phyloP scores from a whole-genome alignment of 2,888 invertebrate genomes.

The Brachypterus glaber region DNA sequence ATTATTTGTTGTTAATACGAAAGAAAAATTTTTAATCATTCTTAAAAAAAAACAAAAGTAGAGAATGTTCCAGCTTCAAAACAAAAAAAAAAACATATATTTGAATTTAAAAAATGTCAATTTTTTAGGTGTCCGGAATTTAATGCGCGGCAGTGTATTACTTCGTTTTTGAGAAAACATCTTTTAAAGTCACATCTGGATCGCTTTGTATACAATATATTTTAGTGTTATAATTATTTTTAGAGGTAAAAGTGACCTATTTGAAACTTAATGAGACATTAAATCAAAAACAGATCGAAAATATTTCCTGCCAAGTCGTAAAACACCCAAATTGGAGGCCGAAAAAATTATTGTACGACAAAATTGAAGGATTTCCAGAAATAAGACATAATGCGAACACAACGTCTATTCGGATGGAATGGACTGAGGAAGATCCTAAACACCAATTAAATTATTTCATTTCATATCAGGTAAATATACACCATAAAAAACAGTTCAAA shows the following conservation, averaged over 20 bases:
- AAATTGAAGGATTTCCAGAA: constrained; percentile 28
- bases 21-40: too few species aligned
- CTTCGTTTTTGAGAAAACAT: too few species aligned
- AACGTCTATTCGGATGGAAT: constrained; percentile 27
- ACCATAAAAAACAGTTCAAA: too few species aligned
- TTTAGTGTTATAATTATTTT: constrained; percentile 16
- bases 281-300: constrained; percentile 17
- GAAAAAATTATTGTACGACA: constrained; percentile 22
- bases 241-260: constrained; percentile 30
- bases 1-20: too few species aligned
- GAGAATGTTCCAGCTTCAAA: too few species aligned
- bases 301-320: constrained; percentile 28
- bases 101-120: too few species aligned
- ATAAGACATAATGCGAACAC: constrained; percentile 19
- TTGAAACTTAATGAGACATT: constrained; percentile 18
- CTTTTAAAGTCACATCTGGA: too few species aligned
- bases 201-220: not conserved
- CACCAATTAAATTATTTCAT: constrained; percentile 29
- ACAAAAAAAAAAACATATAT: too few species aligned
- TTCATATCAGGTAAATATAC: constrained; percentile 26
- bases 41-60: too few species aligned
- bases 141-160: too few species aligned
- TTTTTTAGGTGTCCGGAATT: too few species aligned
- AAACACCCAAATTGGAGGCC: constrained; percentile 29
- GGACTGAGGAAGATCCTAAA: constrained; percentile 26